Evolutionary conservation across 2,888 invertebrate genomes (phyloP), one percentile per base, ranked within the genome.

Genomic region (Tupiocoris notatus): DNA sequence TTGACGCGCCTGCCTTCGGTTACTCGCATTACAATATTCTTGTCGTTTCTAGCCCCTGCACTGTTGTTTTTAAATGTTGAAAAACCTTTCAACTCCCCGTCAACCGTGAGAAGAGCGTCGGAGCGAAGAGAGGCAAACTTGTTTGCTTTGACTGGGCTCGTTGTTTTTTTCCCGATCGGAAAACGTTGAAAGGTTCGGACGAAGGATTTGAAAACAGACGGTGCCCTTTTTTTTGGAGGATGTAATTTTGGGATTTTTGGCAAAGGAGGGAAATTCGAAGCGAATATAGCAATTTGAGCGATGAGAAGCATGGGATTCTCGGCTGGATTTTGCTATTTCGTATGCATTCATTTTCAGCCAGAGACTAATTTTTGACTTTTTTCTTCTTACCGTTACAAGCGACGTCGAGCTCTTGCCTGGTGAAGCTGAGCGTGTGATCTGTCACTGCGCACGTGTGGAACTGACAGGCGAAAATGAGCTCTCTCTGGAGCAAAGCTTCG

Each of bases 361-460:
- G n/a, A n/a, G n/a, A n/a, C n/a, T n/a, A n/a, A n/a, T n/a, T n/a
- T n/a, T n/a, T n/a, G n/a, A n/a, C 3, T n/a, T 59, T 59, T 21
- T 21, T 18, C 2, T 21, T 16, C 73, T 76, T 70, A 93, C 93
- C 93, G 83, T 90, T 89, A 82, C 90, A 91, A 78, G 94, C 94
- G 82, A 91, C 88, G 85, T 96, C 96, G 80, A 96, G 88, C 83
- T 96, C 95, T 82, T 91, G 91, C 83, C 93, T 90, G 78, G 91
- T 91, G 86, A 95, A 94, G 81, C 91, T 90, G 75, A 96, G 88
- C 78, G 92, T 91, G 85, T 92, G 90, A 83, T 93, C 92, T 64
- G 92, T 89, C 80, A 96, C 91, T 73, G 95, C 95, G 86, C 96
- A 96, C 2, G 96, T 96, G 87, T 96, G 96, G 86, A 96, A 95